Evolutionary conservation across 2,888 invertebrate genomes (phyloP), one percentile per base, ranked within the genome.

Genomic region (Pelosia muscerda): DNA sequence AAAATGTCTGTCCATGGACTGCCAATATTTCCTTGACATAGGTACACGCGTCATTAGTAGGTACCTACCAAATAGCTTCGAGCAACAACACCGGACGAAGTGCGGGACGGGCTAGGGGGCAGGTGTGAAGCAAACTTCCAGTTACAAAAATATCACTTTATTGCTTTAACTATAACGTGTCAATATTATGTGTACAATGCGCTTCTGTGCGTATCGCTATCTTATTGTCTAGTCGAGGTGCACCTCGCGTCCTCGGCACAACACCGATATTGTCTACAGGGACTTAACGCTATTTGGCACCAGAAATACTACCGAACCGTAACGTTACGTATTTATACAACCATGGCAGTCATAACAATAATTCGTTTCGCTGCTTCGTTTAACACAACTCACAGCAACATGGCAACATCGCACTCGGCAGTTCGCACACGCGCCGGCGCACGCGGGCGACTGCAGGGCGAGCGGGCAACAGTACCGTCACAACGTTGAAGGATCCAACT

Each of bases 121-220:
- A 13, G 34, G 23, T 10, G 8, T 22, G 23, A 59, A 34, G 23
- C n/a, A 62, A 63, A 63, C 34, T 19, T 13, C 34, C 13, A 23
- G 22, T 9, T 87, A 84, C 60, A 88, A 90, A 90, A 90, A 90
- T 90, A 90, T 86, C 87, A 87, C 87, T 89, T 90, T 90, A 90
- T 89, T 90, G 84, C 84, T 87, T 86, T 76, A 80, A 83, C 69
- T 79, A 69, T 84, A 82, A 82, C 74, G 76, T 78, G 75, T 78
- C 80, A 81, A 73, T 77, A 80, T 75, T 71, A 75, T 65, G 69
- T 71, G 69, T 61, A 72, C 72, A 73, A 68, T 62, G 63, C 65
- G 59, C 66, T 61, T 28, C 62, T 76, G 83, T 81, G 85, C 83
- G 84, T 80, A 73, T 81, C 76, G 78, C 79, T 69, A 68, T 64